phyloP scores from a whole-genome alignment of 2,113 vertebrate genomes.

The Laticauda colubrina region DNA sequence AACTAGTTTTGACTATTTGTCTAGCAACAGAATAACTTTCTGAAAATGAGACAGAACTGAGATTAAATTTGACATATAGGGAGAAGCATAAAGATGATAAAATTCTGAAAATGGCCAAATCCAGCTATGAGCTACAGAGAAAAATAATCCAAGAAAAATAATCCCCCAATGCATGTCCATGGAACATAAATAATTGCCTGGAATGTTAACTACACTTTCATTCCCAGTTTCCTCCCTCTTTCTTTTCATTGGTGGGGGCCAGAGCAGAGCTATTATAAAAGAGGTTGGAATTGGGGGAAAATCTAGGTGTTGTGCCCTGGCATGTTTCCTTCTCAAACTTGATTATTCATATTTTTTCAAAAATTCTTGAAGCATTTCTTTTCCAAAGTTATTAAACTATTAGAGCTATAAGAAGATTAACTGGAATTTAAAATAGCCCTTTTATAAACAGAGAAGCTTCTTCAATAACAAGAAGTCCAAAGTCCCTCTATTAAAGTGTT shows the following conservation, averaged over 20 bases:
- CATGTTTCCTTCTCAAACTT: background rate
- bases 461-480: background rate
- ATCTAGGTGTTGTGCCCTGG: background rate
- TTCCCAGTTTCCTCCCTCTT: background rate
- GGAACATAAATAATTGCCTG: background rate
- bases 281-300: background rate
- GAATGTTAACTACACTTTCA: background rate
- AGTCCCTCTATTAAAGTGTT: background rate
- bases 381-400: background rate
- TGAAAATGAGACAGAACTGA: background rate
- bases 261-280: background rate
- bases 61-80: background rate
- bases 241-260: background rate
- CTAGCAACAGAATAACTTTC: background rate
- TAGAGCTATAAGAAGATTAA: background rate
- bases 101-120: background rate
- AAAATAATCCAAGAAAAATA: background rate
- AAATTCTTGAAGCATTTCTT: background rate
- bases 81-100: background rate
- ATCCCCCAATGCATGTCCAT: background rate
- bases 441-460: background rate
- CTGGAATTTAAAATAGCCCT: background rate
- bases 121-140: background rate
- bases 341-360: background rate
- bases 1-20: background rate